Percentiles rank a stretch among this genome's conserved stretches.
These are phyloP conservation scores for Paedocypris micromegethes DNA, from an alignment of 2,797 vertebrate species.

Conservation along the genomic window DNA sequence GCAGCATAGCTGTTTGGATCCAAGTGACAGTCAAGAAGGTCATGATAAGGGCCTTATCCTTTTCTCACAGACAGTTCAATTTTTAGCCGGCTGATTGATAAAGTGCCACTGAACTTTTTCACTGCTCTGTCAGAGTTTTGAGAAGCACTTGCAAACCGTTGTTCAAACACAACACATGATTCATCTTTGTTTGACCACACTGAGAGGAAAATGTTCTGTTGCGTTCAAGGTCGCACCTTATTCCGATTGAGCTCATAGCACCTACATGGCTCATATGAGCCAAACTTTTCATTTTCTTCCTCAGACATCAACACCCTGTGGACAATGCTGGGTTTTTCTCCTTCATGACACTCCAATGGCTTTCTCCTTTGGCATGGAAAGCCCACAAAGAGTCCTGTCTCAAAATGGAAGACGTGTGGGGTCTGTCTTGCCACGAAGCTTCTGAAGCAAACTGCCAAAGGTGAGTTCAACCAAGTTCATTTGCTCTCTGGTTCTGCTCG, in stretches of 20 bases:
- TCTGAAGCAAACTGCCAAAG: slow-evolving; percentile 72
- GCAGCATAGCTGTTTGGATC: slow-evolving; percentile 2
- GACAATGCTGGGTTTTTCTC: slow-evolving; percentile 80
- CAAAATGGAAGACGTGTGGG: slow-evolving; percentile 71
- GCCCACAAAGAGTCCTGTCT: slow-evolving; percentile 67
- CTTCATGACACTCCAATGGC: slow-evolving; percentile 80
- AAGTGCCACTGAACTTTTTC: slow-evolving; percentile 49
- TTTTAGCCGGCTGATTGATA: slow-evolving; percentile 58
- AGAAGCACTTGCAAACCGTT: slow-evolving; percentile 64
- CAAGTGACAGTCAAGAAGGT: slow-evolving; percentile 41
- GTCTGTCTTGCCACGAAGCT: slow-evolving; percentile 74
- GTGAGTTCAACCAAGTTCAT: slow-evolving; percentile 57
- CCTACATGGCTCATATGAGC: slow-evolving; percentile 43
- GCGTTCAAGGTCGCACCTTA: slow-evolving; percentile 29
- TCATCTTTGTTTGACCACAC: slow-evolving; percentile 52
- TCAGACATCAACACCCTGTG: slow-evolving; percentile 79
- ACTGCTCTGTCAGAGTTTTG: slow-evolving; percentile 61
- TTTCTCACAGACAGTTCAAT: slow-evolving; percentile 44
- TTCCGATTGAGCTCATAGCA: slow-evolving; percentile 45
- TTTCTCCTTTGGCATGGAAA: slow-evolving; percentile 71
- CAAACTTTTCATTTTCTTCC: slow-evolving; percentile 35
- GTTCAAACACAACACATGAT: slow-evolving; percentile 63
- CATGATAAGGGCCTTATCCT: slow-evolving; percentile 61
- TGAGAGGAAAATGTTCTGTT: slow-evolving; percentile 46
- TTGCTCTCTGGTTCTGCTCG: slow-evolving; percentile 1